Evolutionary conservation across 2,113 vertebrate genomes (phyloP).

Genomic region (Scolopax mira): DNA sequence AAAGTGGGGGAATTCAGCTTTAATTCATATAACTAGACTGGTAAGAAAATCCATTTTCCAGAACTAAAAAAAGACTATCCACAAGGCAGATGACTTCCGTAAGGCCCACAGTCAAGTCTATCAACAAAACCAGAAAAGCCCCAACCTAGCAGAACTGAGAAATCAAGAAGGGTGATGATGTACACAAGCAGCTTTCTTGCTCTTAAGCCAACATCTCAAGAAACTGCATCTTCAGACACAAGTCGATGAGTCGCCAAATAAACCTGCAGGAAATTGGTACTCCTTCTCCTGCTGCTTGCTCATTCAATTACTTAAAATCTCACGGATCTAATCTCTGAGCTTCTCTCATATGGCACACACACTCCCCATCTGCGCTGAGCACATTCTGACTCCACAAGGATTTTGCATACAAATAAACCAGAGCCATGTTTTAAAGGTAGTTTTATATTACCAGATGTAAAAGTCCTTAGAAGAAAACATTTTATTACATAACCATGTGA

Average conservation of each 20-base stretch:
- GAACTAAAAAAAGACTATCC: not conserved
- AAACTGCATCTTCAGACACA: not conserved
- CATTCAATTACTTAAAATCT: not conserved
- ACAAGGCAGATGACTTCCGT: not conserved
- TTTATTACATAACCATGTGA: not conserved
- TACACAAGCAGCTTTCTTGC: not conserved
- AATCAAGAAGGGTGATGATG: not conserved
- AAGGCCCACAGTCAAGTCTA: not conserved
- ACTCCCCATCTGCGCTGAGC: not conserved
- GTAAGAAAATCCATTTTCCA: not conserved
- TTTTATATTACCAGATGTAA: not conserved
- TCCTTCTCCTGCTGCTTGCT: not conserved
- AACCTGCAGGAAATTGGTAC: not conserved
- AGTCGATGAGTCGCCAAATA: not conserved
- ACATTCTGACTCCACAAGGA: not conserved
- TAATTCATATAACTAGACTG: not conserved
- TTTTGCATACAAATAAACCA: not conserved
- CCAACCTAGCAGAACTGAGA: not conserved
- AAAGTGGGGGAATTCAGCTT: not conserved
- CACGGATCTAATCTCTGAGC: not conserved
- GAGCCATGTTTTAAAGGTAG: not conserved
- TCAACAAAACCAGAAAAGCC: no score
- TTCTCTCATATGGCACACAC: accelerated
- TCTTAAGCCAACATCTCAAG: not conserved
- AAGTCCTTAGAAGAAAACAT: not conserved